Percentiles rank a stretch among this genome's conserved stretches.
Evolutionary conservation across 2,113 vertebrate genomes (phyloP).

Genomic region (Plecturocebus donacophilus): DNA sequence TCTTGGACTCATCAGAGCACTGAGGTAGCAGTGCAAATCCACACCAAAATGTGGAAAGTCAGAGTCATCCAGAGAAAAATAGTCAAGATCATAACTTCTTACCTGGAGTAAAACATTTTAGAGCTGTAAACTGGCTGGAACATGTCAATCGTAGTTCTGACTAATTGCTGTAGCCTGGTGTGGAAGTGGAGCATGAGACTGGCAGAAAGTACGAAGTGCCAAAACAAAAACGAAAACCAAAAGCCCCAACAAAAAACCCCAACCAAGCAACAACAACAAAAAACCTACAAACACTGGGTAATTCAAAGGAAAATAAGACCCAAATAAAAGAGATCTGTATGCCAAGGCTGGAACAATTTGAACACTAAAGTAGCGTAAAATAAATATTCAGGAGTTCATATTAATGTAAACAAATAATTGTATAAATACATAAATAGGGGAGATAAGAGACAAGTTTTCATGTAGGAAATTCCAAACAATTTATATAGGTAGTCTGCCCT

Average conservation of each 20-base stretch:
- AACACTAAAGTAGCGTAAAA: neutral
- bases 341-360: neutral
- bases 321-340: neutral
- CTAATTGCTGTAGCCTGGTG: neutral
- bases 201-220: neutral
- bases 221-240: neutral
- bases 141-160: neutral
- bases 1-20: neutral
- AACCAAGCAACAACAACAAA: no score
- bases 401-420: neutral
- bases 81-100: neutral
- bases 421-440: neutral
- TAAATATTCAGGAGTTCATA: neutral
- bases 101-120: neutral
- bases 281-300: no score
- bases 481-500: neutral
- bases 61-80: neutral
- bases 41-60: neutral
- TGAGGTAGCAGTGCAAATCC: neutral
- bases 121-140: neutral
- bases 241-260: neutral
- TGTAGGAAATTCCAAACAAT: neutral
- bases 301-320: neutral
- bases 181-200: neutral
- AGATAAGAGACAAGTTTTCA: neutral